phyloP scores from a whole-genome alignment of 2,888 invertebrate genomes.

The Dynastes maya region DNA sequence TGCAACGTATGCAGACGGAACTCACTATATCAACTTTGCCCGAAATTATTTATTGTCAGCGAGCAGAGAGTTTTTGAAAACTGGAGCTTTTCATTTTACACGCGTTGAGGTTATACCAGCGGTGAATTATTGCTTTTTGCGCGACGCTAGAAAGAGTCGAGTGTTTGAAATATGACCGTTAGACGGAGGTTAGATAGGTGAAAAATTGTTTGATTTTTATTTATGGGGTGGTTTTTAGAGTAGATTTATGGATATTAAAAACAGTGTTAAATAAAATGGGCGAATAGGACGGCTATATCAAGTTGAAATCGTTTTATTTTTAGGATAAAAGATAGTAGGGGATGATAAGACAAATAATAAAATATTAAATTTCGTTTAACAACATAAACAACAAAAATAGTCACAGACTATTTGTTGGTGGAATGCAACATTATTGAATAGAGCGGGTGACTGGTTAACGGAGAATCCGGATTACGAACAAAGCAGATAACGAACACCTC shows the following conservation, averaged over 20 bases:
- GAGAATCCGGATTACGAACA: too few species aligned
- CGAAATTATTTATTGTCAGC: conserved; percentile 15
- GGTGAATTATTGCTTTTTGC: conserved; percentile 21
- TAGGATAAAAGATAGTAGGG: too few species aligned
- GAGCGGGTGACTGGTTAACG: too few species aligned
- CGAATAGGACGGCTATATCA: background rate
- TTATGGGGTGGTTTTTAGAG: background rate
- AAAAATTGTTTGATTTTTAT: conserved; percentile 19
- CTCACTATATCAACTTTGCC: background rate
- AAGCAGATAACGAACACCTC: too few species aligned
- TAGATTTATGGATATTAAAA: conserved; percentile 13
- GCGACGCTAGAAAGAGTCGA: background rate
- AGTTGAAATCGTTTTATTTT: too few species aligned
- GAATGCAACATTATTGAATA: too few species aligned
- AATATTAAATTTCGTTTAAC: too few species aligned
- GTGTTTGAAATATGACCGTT: conserved; percentile 1
- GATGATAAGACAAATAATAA: too few species aligned
- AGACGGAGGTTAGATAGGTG: conserved; percentile 10
- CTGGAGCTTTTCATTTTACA: background rate
- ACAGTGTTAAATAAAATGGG: background rate
- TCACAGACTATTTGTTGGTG: too few species aligned
- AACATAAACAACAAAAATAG: too few species aligned
- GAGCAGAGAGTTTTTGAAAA: conserved; percentile 7
- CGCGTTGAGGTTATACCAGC: conserved; percentile 6
- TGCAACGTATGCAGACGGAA: conserved; percentile 1